Percentiles rank a stretch among this genome's conserved stretches.
phyloP scores from a whole-genome alignment of 2,113 vertebrate species.

The Vidua chalybeata region DNA sequence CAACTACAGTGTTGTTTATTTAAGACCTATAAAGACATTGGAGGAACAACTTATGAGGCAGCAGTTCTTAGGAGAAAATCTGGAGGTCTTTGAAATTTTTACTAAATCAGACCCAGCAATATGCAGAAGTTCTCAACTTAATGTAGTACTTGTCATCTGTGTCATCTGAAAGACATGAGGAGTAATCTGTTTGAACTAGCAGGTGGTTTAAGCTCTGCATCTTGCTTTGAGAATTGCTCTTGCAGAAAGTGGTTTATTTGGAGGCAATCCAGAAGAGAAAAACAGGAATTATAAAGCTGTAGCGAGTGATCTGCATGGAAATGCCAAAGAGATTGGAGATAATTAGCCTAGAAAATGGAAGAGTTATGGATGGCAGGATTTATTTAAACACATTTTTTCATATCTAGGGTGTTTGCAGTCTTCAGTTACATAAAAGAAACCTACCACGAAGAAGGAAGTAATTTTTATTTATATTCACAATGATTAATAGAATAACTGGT shows the following conservation, averaged over 20 bases:
- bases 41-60: not conserved
- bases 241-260: not conserved
- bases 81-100: not conserved
- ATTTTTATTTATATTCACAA: not conserved
- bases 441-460: not conserved
- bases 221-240: conserved; percentile 12
- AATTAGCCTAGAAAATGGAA: not conserved
- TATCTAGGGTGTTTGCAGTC: not conserved
- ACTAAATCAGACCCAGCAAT: not conserved
- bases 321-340: not conserved
- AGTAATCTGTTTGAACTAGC: conserved; percentile 1
- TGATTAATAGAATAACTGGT: not conserved
- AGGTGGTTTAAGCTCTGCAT: not conserved
- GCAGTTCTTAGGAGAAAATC: not conserved
- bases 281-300: not conserved
- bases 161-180: not conserved
- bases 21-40: not conserved
- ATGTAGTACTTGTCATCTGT: not conserved
- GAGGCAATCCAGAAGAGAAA: conserved; percentile 1
- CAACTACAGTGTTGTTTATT: not conserved
- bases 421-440: not conserved
- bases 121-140: not conserved
- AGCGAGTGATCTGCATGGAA: not conserved
- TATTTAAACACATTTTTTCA: not conserved
- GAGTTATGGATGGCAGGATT: not conserved